Evolutionary conservation across 2,797 vertebrate species (phyloP), one percentile per base, ranked within the genome.

Genomic region (Todus mexicanus): DNA sequence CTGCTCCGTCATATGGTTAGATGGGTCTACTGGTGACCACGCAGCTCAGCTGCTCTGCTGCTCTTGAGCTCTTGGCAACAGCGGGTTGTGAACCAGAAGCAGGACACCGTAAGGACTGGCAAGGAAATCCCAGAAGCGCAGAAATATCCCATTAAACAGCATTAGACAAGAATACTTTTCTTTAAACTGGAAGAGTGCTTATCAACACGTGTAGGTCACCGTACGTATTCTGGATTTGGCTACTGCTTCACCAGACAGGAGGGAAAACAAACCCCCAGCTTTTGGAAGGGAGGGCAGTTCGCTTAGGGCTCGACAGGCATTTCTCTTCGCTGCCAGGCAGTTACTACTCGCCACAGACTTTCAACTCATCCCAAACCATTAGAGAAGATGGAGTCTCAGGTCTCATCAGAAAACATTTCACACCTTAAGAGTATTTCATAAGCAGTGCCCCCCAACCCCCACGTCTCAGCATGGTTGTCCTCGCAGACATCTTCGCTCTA

Each of bases 401-500:
- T 80, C 89, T 90, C 90, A 89, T 74, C 90, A 93, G 85, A 57
- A 88, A 90, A 92, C 56, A 81, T 53, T 92, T 79, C 89, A 89
- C 92, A 94, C 82, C 68, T 94, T 94, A 84, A 60, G 81, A 87
- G 85, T 1, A 65, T 45, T 85, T 25, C 71, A 27, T 13, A 84
- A 92, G 84, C 79, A 89, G 77, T 47, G 48, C 68, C 90, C 90
- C 94, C 93, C 94, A 92, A 70, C 81, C 94, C 90, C 89, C 75
- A 64, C 2, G 12, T 51, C 89, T 90, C 84, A 70, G 76, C 25
- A 38, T 8, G 1, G 79, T 9, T 78, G 72, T 50, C 86, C 79
- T 91, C 86, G 82, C 64, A 94, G 93, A 54, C 8, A 84, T 90
- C 95, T 93, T 96, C 89, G 81, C 78, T 91, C 80, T 88, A 94